These are phyloP conservation scores for Loriculus beryllinus DNA, from an alignment of 2,797 vertebrate species.

Conservation along the genomic window DNA sequence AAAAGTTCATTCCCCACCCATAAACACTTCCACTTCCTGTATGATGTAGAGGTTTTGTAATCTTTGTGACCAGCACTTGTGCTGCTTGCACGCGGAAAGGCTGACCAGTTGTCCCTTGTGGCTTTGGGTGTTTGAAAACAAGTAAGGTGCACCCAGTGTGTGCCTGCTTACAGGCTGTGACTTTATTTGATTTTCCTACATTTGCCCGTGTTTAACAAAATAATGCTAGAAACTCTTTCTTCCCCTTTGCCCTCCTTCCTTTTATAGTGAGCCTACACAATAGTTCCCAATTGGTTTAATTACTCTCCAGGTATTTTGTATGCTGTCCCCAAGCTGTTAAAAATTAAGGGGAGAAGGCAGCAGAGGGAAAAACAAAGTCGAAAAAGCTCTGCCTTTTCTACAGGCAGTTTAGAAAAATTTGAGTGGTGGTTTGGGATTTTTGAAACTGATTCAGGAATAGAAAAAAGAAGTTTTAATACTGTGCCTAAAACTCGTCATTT, in stretches of 20 bases:
- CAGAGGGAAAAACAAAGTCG: not conserved
- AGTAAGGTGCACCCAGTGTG: not conserved
- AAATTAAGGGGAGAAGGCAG: not conserved
- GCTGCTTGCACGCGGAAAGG: not conserved
- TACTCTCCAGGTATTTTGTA: not conserved
- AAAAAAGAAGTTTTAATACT: not conserved
- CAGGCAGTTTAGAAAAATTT: not conserved
- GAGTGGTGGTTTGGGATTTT: not conserved
- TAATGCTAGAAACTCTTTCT: not conserved
- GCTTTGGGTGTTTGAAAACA: fast-evolving
- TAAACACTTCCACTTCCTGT: not conserved
- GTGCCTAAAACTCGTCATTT: not conserved
- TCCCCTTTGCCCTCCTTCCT: fast-evolving
- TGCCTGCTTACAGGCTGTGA: not conserved
- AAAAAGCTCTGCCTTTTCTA: not conserved
- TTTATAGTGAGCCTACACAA: not conserved
- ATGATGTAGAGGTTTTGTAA: not conserved
- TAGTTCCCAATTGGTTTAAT: not conserved
- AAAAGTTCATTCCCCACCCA: not conserved
- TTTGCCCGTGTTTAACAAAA: not conserved
- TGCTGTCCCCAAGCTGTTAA: not conserved
- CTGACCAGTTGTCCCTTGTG: not conserved
- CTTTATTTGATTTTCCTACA: not conserved
- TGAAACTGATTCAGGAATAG: not conserved
- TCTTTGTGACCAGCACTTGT: not conserved